Evolutionary conservation across 92 coral and sea anemone genomes (phyloP).

Genomic region (Desmophyllum pertusum): DNA sequence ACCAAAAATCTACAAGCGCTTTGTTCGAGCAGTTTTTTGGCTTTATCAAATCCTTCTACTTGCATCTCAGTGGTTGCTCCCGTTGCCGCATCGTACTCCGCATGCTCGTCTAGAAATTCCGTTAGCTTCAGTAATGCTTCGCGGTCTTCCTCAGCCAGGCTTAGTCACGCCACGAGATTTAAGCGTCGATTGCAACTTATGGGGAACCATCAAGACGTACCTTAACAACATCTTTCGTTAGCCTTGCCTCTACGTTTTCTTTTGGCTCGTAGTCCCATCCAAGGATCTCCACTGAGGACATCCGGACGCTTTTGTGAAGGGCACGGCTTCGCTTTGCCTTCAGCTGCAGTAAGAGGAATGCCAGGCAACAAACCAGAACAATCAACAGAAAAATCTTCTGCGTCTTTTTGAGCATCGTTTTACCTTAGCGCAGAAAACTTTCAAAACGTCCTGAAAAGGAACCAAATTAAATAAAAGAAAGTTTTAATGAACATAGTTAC

Average conservation of each 20-base stretch:
- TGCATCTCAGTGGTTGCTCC: neutral
- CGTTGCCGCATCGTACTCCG: conserved; percentile 14
- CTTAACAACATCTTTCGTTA: neutral
- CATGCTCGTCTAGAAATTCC: conserved; percentile 6
- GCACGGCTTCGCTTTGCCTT: neutral
- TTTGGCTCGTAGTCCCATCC: conserved; percentile 16
- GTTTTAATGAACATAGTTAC: neutral
- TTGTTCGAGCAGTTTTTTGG: neutral
- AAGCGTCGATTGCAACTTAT: neutral
- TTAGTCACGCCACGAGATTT: neutral
- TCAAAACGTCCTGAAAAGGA: neutral
- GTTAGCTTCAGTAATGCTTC: neutral
- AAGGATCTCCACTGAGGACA: neutral
- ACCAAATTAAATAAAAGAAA: neutral
- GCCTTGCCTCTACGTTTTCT: neutral
- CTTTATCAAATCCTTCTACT: neutral
- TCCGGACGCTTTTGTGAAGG: neutral
- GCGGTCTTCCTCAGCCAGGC: conserved; percentile 1
- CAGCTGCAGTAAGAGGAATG: neutral
- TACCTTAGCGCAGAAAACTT: neutral
- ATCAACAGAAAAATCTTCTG: neutral
- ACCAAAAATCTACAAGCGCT: conserved; percentile 35
- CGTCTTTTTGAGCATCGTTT: conserved; percentile 2
- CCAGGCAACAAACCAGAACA: neutral
- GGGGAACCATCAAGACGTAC: conserved; percentile 21